Evolutionary conservation across 2,113 vertebrate genomes (phyloP), one percentile per base, ranked within the genome.

Genomic region (Morone saxatilis): DNA sequence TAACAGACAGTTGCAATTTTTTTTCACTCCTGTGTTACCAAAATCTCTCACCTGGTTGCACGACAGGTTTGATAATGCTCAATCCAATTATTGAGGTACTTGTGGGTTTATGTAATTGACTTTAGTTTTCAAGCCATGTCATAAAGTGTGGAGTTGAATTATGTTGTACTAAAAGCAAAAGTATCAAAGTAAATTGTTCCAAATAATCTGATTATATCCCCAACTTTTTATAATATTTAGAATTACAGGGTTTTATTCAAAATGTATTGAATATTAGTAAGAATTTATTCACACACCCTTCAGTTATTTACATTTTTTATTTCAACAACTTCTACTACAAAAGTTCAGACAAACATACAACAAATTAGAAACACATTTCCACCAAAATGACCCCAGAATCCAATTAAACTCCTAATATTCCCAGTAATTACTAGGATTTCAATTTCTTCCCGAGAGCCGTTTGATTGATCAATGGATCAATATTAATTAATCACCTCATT

Each of bases 401-500:
- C 47, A 86, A 85, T 85, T 76, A 84, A 71, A 82, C 65, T 71
- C 41, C 56, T 59, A 60, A 85, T 81, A 87, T 86, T 90, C 83
- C 9, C 4, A 76, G 65, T 91, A 89, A 91, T 92, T 90, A 81
- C 51, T 66, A 61, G 78, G 25, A 61, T 76, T 85, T 66, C 41
- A 79, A 50, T 88, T 90, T 71, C 47, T 50, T 51, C 48, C 45
- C 4, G 5, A 74, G 67, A 69, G 61, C 57, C 7, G 73, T 91
- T 79, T 86, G 72, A 91, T 93, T 85, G 89, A 93, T 92, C 87
- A 82, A 14, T 57, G 68, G 84, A 91, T 94, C 92, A 89, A 93
- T 94, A 22, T 83, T 83, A 92, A 94, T 94, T 93, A 94, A 93
- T 93, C 90, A 91, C 86, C 89, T 85, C 89, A 91, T 91, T 93